A percentile compares a stretch with the other conserved stretches of the same genome.
These are phyloP conservation scores for Adineta ricciae DNA, from an alignment of 2,888 invertebrate genomes.

Conservation along the genomic window DNA sequence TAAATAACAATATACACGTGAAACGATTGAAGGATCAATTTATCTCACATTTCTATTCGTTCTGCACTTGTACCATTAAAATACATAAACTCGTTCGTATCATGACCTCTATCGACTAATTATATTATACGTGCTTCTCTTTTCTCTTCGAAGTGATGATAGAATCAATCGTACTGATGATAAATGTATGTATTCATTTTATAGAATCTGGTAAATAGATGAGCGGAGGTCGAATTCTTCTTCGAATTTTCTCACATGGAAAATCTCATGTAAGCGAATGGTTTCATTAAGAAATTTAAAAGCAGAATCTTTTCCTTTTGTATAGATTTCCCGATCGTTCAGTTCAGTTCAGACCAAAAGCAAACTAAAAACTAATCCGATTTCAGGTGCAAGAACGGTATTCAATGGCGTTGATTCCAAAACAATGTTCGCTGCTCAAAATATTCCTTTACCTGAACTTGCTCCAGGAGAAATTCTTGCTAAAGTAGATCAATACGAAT, in stretches of 20 bases:
- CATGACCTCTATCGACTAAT: background rate
- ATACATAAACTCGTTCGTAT: background rate
- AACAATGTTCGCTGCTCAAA: background rate
- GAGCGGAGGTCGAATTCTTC: background rate
- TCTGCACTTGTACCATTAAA: background rate
- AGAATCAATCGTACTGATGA: no score
- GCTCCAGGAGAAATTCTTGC: constrained; percentile 33
- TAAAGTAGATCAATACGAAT: constrained; percentile 33
- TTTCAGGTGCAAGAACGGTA: constrained; percentile 2
- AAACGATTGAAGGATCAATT: background rate
- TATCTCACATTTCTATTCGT: background rate
- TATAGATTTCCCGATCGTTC: background rate
- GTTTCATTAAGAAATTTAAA: background rate
- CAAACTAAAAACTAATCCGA: background rate
- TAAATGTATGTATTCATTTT: background rate
- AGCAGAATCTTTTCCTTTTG: no score
- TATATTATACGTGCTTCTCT: background rate
- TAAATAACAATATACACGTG: background rate
- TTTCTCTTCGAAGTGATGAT: no score
- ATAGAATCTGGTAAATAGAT: background rate
- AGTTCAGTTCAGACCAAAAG: background rate
- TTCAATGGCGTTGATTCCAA: constrained; percentile 23
- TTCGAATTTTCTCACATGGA: background rate
- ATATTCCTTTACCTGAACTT: background rate
- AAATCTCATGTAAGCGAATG: background rate